phyloP scores from a whole-genome alignment of 1,140 invertebrate species.

The Sycophila sp. region DNA sequence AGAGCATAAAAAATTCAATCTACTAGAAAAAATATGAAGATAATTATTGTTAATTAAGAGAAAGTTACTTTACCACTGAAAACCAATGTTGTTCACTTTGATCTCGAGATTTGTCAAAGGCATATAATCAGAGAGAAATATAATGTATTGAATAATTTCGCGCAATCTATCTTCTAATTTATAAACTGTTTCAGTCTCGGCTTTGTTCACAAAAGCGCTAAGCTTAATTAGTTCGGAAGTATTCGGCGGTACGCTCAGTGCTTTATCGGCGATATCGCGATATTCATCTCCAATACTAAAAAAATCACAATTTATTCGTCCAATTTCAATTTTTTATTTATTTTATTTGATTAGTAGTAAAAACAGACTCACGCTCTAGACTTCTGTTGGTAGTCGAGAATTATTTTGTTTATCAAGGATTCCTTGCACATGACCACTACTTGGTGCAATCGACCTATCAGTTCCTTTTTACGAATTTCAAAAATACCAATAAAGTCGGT shows the following conservation, averaged over 20 bases:
- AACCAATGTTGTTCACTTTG: constrained; percentile 86
- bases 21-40: too few species aligned
- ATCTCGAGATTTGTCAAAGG: constrained; percentile 83
- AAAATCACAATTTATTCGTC: constrained; percentile 45
- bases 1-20: too few species aligned
- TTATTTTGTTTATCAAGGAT: constrained; percentile 78
- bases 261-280: constrained; percentile 80
- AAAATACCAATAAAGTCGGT: constrained; percentile 85
- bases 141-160: constrained; percentile 74
- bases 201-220: constrained; percentile 79
- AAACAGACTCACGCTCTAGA: constrained; percentile 75
- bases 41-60: neutral
- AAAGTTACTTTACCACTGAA: constrained; percentile 74
- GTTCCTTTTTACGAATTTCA: constrained; percentile 82
- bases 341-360: constrained; percentile 5
- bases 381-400: constrained; percentile 80
- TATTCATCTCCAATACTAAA: constrained; percentile 86
- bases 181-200: constrained; percentile 76
- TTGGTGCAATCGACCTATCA: constrained; percentile 79
- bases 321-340: constrained; percentile 30
- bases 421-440: constrained; percentile 77
- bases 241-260: constrained; percentile 81
- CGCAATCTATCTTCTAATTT: constrained; percentile 81
- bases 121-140: constrained; percentile 84
- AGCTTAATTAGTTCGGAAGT: constrained; percentile 88